A percentile compares a stretch with the other conserved stretches of the same genome.
Conservation (phyloP, 2,888 invertebrate genomes). For the Tetheella fluctuosa region DNA sequence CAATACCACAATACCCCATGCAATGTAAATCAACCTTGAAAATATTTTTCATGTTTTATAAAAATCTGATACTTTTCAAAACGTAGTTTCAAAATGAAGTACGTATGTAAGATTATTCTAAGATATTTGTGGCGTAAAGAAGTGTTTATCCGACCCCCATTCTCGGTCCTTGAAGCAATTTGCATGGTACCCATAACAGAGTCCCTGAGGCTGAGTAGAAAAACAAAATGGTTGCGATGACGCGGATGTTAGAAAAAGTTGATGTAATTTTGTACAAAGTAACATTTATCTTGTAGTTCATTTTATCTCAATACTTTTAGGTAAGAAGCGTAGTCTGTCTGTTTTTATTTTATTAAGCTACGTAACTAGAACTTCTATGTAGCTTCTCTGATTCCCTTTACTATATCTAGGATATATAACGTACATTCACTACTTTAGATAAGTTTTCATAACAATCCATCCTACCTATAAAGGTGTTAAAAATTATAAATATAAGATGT, state of each 20-base stretch:
- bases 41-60: not conserved
- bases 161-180: constrained; percentile 27
- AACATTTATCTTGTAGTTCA: not conserved
- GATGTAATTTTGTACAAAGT: constrained; percentile 19
- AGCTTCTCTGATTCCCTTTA: too few species aligned
- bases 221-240: constrained; percentile 22
- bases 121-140: constrained; percentile 36
- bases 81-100: constrained; percentile 21
- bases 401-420: too few species aligned
- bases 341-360: not conserved
- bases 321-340: not conserved
- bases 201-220: constrained; percentile 24
- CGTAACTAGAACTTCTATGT: not conserved
- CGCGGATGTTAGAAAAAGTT: constrained; percentile 14
- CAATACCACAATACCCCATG: too few species aligned
- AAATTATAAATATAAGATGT: too few species aligned
- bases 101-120: constrained; percentile 23
- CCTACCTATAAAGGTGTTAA: too few species aligned
- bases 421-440: too few species aligned
- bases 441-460: too few species aligned
- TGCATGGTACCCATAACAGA: constrained; percentile 31
- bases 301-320: not conserved
- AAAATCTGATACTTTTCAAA: not conserved
- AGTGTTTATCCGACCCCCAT: constrained; percentile 25
- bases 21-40: too few species aligned